Conservation (phyloP, 2,888 invertebrate species). For the Creontiades dilutus region DNA sequence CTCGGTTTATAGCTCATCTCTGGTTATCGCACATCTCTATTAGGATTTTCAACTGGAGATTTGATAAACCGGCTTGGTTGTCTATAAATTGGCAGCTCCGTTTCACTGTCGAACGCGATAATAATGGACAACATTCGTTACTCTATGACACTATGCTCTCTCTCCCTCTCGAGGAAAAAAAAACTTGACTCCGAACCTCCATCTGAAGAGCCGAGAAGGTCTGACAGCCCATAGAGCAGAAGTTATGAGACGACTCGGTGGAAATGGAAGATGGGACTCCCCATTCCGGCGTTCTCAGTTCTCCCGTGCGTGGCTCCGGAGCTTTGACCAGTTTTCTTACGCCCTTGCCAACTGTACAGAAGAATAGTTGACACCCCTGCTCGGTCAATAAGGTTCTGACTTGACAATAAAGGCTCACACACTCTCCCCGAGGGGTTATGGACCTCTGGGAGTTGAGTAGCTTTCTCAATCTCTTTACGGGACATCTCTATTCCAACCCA, state of each 20-base stretch:
- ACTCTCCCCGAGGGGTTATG: conserved; percentile 41
- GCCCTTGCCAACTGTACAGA: conserved; percentile 4
- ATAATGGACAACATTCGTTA: background rate
- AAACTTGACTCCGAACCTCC: background rate
- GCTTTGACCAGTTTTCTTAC: conserved; percentile 41
- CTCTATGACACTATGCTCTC: background rate
- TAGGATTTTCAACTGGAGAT: too few species aligned
- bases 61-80: too few species aligned
- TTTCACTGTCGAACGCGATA: background rate
- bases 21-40: too few species aligned
- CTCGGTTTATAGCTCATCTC: too few species aligned
- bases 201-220: conserved; percentile 4
- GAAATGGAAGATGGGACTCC: conserved; percentile 5
- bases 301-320: background rate
- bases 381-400: conserved; percentile 48
- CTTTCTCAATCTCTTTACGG: conserved; percentile 69
- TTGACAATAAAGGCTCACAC: conserved; percentile 47
- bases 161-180: background rate
- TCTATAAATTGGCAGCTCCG: too few species aligned
- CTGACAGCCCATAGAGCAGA: conserved; percentile 22
- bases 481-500: conserved; percentile 65
- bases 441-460: background rate
- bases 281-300: background rate
- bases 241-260: conserved; percentile 30
- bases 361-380: conserved; percentile 24